Evolutionary conservation across 2,888 invertebrate species (phyloP).

Genomic region (Callosobruchus maculatus): DNA sequence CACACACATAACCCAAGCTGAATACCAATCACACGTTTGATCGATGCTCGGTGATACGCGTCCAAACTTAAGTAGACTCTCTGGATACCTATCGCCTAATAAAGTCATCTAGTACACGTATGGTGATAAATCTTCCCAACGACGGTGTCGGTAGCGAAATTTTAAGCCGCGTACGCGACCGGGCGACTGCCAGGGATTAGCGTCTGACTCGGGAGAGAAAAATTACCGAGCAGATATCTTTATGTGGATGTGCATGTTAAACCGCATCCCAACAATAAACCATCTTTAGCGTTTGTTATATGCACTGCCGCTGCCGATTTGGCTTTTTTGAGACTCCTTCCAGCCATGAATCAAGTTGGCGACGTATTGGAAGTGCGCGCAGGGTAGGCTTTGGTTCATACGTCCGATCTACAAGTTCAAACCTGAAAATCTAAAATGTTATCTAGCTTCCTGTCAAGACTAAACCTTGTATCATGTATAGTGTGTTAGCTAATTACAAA

Average conservation of each 20-base stretch:
- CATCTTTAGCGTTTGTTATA: constrained; percentile 29
- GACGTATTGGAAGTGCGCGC: not conserved
- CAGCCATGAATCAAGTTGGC: not conserved
- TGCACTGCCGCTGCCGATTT: not conserved
- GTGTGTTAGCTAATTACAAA: too few relatives aligned
- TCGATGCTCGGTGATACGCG: not conserved
- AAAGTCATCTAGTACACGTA: constrained; percentile 38
- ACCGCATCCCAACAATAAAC: constrained; percentile 41
- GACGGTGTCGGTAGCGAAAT: constrained; percentile 39
- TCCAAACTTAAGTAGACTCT: not conserved
- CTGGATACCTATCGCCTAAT: constrained; percentile 26
- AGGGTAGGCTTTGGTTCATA: not conserved
- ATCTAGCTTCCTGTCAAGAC: too few relatives aligned
- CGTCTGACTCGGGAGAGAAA: constrained; percentile 36
- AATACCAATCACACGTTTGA: not conserved
- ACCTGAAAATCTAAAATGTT: too few relatives aligned
- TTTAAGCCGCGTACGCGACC: constrained; percentile 39
- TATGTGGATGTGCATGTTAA: constrained; percentile 43
- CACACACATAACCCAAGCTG: not conserved
- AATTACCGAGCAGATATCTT: constrained; percentile 36
- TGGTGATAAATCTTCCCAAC: constrained; percentile 34
- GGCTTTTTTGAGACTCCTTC: not conserved
- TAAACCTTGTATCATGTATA: too few relatives aligned
- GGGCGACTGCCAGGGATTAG: constrained; percentile 37
- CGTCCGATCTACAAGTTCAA: too few relatives aligned